Conservation (phyloP, 2,113 vertebrate species). For the Serinus canaria region DNA sequence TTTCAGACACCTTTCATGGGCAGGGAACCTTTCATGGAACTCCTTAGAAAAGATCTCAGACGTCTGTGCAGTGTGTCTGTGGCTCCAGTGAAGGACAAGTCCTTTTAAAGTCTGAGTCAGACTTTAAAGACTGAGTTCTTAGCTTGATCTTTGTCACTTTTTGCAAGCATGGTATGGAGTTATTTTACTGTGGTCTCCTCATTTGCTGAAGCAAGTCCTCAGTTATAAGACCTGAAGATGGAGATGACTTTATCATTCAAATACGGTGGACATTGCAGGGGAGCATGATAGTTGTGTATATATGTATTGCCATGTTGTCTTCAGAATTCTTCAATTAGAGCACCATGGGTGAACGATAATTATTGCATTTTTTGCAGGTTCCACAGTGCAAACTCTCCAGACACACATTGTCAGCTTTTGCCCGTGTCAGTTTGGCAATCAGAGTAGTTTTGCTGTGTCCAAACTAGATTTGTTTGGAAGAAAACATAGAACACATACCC, state of each 20-base stretch:
- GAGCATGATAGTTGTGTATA: neutral
- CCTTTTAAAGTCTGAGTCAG: neutral
- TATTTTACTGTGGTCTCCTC: neutral
- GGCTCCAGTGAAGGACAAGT: neutral
- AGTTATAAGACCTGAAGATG: neutral
- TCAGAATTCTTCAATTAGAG: neutral
- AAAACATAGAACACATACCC: neutral
- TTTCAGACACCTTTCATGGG: neutral
- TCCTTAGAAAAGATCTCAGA: neutral
- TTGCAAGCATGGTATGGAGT: neutral
- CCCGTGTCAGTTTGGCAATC: neutral
- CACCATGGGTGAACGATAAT: neutral
- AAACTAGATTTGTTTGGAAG: neutral
- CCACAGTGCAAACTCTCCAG: neutral
- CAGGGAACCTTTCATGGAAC: neutral
- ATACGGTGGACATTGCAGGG: neutral
- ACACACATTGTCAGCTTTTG: neutral
- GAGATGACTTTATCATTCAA: neutral
- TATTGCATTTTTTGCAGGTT: neutral
- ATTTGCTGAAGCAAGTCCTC: neutral
- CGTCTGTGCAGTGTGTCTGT: neutral
- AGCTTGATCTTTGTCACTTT: neutral
- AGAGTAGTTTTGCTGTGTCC: neutral
- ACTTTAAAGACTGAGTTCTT: neutral
- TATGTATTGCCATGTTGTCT: neutral